phyloP scores from a whole-genome alignment of 2,113 vertebrate species.

The Marcusenius ussheri region DNA sequence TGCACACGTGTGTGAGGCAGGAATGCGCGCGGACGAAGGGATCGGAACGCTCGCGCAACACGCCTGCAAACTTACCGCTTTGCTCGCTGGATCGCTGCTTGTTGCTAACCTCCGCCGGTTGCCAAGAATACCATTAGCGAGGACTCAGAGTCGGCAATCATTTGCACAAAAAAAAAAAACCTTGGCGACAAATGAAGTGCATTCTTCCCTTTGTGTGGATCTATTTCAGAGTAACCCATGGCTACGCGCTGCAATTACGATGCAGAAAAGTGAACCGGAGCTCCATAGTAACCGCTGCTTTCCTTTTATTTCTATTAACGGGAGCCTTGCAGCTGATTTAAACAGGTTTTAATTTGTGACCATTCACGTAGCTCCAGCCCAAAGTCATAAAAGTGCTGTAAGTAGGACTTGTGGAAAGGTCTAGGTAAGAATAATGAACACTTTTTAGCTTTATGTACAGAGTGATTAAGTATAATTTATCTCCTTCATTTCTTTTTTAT shows the following conservation, averaged over 20 bases:
- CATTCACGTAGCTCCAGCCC: neutral
- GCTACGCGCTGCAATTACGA: constrained; percentile 2
- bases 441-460: neutral
- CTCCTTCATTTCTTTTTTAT: neutral
- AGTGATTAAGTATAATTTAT: constrained; percentile 1
- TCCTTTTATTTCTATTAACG: constrained; percentile 3
- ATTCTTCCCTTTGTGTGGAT: constrained; percentile 14
- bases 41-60: neutral
- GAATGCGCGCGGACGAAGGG: neutral
- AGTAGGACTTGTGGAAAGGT: constrained; percentile 1
- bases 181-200: constrained; percentile 7
- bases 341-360: constrained; percentile 4
- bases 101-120: neutral
- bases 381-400: neutral
- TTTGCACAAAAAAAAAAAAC: constrained; percentile 2
- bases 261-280: neutral
- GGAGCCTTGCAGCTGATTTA: constrained; percentile 9
- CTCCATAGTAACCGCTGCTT: constrained; percentile 7
- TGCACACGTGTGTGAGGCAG: neutral
- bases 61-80: neutral
- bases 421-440: neutral
- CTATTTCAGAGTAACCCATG: constrained; percentile 13
- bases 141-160: neutral
- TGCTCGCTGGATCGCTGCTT: neutral
- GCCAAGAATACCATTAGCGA: constrained; percentile 6